Conservation (phyloP, 53 echinoderm and acorn worm genomes). For the Patiria pectinifera region DNA sequence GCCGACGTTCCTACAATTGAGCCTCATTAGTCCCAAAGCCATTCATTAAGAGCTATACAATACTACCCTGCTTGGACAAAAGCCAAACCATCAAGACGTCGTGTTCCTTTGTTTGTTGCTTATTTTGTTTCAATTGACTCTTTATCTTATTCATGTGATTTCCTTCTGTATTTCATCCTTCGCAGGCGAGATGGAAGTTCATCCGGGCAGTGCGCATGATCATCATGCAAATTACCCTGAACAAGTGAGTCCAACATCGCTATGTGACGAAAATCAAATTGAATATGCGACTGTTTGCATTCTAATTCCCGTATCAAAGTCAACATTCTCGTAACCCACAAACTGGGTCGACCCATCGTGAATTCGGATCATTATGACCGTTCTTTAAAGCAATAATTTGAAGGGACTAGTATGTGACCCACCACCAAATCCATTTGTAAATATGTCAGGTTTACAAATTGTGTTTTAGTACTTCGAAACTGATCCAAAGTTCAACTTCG, state of each 20-base stretch:
- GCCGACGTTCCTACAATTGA: neutral
- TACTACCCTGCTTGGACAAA: neutral
- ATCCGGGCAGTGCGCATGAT: constrained; percentile 71
- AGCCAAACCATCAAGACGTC: neutral
- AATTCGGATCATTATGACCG: no score
- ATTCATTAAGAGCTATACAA: neutral
- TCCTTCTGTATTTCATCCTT: neutral
- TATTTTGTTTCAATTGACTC: neutral
- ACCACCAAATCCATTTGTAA: no score
- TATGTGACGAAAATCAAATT: neutral
- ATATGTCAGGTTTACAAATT: no score
- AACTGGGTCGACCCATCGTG: no score
- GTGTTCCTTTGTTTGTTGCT: no score
- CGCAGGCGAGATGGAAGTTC: constrained; percentile 75
- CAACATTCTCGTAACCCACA: no score
- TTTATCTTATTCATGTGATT: neutral
- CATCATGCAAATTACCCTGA: constrained; percentile 73
- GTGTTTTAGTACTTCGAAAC: no score
- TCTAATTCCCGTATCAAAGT: neutral
- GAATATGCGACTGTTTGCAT: neutral
- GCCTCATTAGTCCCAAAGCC: neutral
- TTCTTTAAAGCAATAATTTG: no score
- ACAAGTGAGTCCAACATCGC: constrained; percentile 61
- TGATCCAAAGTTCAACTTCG: no score
- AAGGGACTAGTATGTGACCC: no score